phyloP scores from a whole-genome alignment of 2,888 invertebrate genomes.

The Diarsia brunnea region DNA sequence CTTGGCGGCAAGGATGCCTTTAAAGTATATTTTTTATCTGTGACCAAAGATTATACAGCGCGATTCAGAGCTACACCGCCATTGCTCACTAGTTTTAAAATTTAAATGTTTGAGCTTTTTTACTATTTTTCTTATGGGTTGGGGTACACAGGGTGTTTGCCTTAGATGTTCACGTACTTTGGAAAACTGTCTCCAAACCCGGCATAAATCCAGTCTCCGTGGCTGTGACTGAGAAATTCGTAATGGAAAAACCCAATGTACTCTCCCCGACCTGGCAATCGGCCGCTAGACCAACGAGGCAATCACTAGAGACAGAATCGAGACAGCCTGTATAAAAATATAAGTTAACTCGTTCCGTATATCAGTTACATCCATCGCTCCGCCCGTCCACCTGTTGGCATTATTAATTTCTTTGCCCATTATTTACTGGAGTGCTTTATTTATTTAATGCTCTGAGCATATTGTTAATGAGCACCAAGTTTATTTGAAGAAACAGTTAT shows the following conservation, averaged over 20 bases:
- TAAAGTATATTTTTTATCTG: constrained; percentile 57
- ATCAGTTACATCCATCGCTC: constrained; percentile 55
- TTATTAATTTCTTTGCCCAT: constrained; percentile 43
- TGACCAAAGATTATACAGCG: constrained; percentile 49
- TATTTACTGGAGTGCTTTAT: constrained; percentile 21
- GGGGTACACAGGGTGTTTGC: constrained; percentile 6
- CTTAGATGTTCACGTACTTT: not conserved
- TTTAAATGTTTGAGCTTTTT: constrained; percentile 41
- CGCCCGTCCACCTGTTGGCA: constrained; percentile 49
- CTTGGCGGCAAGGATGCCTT: constrained; percentile 50
- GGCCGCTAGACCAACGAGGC: too few species aligned
- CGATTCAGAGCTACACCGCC: constrained; percentile 39
- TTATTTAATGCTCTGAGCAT: constrained; percentile 25
- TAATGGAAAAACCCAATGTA: too few species aligned
- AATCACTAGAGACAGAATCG: too few species aligned
- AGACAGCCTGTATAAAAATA: constrained; percentile 35
- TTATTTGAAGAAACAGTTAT: not conserved
- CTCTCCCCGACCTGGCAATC: too few species aligned
- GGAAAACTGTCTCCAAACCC: too few species aligned
- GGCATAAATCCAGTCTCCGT: too few species aligned
- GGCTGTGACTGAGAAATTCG: too few species aligned
- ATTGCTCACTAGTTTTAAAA: constrained; percentile 53
- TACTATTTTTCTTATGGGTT: not conserved
- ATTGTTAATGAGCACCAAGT: constrained; percentile 22
- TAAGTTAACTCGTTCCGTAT: constrained; percentile 44